phyloP scores from a whole-genome alignment of 1,140 invertebrate genomes.

The Zaprionus ornatus region DNA sequence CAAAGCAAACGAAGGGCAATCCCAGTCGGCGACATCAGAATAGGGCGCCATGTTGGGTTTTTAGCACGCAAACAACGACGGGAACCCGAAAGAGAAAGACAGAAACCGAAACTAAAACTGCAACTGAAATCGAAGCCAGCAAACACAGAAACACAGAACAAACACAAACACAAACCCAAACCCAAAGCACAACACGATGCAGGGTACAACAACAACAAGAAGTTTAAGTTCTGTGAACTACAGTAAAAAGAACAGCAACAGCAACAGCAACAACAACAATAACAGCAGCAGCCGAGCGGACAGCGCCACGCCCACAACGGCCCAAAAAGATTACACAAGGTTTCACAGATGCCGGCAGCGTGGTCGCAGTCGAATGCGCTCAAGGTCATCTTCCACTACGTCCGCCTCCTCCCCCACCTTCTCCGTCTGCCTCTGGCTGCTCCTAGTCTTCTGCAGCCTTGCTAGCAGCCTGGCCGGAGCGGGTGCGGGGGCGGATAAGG shows the following conservation, averaged over 20 bases:
- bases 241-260: conserved; percentile 18
- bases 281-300: conserved; percentile 6
- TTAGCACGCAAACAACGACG: conserved; percentile 32
- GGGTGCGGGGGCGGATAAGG: conserved; percentile 67
- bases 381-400: conserved; percentile 24
- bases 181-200: conserved; percentile 17
- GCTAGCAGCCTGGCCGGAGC: not conserved
- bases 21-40: conserved; percentile 37
- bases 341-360: conserved; percentile 67
- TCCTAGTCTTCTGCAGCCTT: conserved; percentile 30
- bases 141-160: conserved; percentile 1
- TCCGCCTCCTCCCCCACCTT: conserved; percentile 12
- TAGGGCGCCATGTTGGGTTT: conserved; percentile 43
- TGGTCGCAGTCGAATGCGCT: conserved; percentile 14
- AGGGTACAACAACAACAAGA: conserved; percentile 4
- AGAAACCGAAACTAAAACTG: not conserved
- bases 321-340: conserved; percentile 60
- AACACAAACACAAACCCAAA: conserved; percentile 5
- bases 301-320: conserved; percentile 20
- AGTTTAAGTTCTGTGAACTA: conserved; percentile 33
- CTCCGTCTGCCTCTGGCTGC: conserved; percentile 22
- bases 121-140: not conserved
- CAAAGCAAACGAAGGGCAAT: conserved; percentile 35
- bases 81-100: not conserved
- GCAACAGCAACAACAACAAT: conserved; percentile 15